Base-by-base conservation (phyloP, 2,797 vertebrate species). In the Phyllotis vaccarum region DNA sequence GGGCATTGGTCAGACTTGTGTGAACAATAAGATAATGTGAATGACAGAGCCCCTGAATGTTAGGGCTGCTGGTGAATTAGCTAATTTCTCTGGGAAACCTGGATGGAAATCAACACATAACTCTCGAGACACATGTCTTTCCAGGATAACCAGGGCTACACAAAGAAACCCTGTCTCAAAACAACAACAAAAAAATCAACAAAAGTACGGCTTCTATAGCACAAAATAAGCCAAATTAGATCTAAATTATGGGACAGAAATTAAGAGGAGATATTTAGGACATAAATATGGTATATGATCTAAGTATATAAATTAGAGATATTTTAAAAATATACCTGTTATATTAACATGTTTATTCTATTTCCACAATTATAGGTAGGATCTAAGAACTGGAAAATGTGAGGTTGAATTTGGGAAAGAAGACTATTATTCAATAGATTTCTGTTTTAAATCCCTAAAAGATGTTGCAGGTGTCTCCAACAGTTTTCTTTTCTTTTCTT, bases 11-110 rank as follows among this genome's bases (percentile, higher is more conserved):
- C 54, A 0, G 11, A 3, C 6, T 31, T 85, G 3, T 56, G 74
- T 52, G 3, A 7, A 54, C 1, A 17, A 21, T 46, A n/a, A 29
- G 16, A 17, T 31, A 37, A 17, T 12, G 0, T 21, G 60, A 31
- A 12, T 19, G 3, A 34, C 1, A 17, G 0, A 49, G 19, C n/a
- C 16, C n/a, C 6, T 54, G 3, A 34, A 21, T 1, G 11, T 8
- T 7, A 17, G 4, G 1, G 1, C 12, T 19, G 21, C 14, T 16
- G 34, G 27, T 19, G 7, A 66, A 64, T 29, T 12, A 5, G 58
- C 31, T 9, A 24, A 13, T 11, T 70, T 93, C 54, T 94, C 19
- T 22, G 29, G 86, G 78, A 93, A 95, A 49, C 19, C 0, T 2
- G 14, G 88, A 58, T 22, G n/a, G 81, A 93, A 89, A 66, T 31